phyloP scores from a whole-genome alignment of 2,797 vertebrate species.

The Lacerta viridis region DNA sequence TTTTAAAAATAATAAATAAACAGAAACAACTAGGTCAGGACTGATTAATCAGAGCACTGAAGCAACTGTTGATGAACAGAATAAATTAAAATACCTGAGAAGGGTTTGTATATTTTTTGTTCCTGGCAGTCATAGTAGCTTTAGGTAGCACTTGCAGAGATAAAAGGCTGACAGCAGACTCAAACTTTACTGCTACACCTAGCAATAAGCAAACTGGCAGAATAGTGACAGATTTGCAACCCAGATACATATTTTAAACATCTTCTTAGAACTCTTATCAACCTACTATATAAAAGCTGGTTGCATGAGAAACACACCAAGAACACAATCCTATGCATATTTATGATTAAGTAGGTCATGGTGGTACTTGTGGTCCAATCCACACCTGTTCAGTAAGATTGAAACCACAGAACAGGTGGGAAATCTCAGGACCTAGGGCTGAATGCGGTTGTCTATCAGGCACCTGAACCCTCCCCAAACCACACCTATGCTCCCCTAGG shows the following conservation, averaged over 20 bases:
- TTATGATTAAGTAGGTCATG: neutral
- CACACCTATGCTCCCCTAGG: too few species aligned
- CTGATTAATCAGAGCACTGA: neutral
- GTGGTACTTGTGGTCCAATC: neutral
- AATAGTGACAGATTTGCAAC: slow-evolving; percentile 58
- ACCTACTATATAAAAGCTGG: slow-evolving; percentile 36
- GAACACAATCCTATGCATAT: neutral
- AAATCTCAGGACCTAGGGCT: too few species aligned
- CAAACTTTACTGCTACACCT: slow-evolving; percentile 50
- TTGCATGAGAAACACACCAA: slow-evolving; percentile 25
- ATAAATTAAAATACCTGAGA: slow-evolving; percentile 53
- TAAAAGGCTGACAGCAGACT: slow-evolving; percentile 61
- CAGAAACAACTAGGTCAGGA: slow-evolving; percentile 62
- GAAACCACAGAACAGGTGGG: neutral
- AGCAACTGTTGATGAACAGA: slow-evolving; percentile 54
- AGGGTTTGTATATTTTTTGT: slow-evolving; percentile 17
- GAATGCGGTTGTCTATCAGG: too few species aligned
- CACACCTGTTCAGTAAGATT: neutral
- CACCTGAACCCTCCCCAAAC: too few species aligned
- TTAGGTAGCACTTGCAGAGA: slow-evolving; percentile 58
- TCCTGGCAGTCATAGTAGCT: slow-evolving; percentile 45
- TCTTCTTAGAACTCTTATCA: slow-evolving; percentile 11
- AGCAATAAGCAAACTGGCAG: slow-evolving; percentile 51
- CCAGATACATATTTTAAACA: slow-evolving; percentile 74
- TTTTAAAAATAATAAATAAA: slow-evolving; percentile 35